A percentile compares a stretch with the other conserved stretches of the same genome.
These are phyloP conservation scores for Drosophila falleni DNA, from an alignment of 2,888 invertebrate species.

Conservation along the genomic window DNA sequence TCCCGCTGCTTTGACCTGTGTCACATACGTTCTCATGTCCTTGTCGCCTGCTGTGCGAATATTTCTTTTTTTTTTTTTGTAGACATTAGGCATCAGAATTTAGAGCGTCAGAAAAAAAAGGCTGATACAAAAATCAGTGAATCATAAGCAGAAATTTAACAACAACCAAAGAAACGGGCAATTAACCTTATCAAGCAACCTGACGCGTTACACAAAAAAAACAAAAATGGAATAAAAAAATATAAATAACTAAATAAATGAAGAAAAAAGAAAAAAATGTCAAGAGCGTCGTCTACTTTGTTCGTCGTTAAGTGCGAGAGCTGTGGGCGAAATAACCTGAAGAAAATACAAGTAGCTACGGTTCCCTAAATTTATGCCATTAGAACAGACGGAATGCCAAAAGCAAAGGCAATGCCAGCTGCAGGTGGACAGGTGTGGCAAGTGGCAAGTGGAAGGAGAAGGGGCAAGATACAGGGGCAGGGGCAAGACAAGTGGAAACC, in stretches of 20 bases:
- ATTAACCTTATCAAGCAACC: slow-evolving; percentile 77
- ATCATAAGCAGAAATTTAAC: slow-evolving; percentile 51
- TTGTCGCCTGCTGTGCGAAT: slow-evolving; percentile 52
- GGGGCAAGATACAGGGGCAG: slow-evolving; percentile 1
- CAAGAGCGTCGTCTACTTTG: slow-evolving; percentile 46
- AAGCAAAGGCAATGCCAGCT: slow-evolving; percentile 29
- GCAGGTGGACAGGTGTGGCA: neutral
- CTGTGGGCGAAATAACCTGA: slow-evolving; percentile 48
- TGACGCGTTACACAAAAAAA: slow-evolving; percentile 28
- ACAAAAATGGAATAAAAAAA: slow-evolving; percentile 1
- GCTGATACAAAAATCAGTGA: slow-evolving; percentile 40
- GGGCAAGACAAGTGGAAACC: slow-evolving; percentile 13
- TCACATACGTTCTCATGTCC: slow-evolving; percentile 34
- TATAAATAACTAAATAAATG: slow-evolving; percentile 7
- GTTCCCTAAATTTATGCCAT: slow-evolving; percentile 75
- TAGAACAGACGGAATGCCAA: slow-evolving; percentile 77
- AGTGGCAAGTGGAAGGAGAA: too few relatives aligned
- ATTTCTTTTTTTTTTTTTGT: neutral
- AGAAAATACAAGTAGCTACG: slow-evolving; percentile 50
- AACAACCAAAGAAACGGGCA: slow-evolving; percentile 64
- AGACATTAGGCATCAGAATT: slow-evolving; percentile 57
- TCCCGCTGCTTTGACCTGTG: slow-evolving; percentile 59
- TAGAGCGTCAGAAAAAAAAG: slow-evolving; percentile 43
- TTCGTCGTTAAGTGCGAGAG: slow-evolving; percentile 28
- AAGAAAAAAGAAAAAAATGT: slow-evolving; percentile 36